phyloP scores from a whole-genome alignment of 1,140 invertebrate species.

The Lordiphosa stackelbergi region DNA sequence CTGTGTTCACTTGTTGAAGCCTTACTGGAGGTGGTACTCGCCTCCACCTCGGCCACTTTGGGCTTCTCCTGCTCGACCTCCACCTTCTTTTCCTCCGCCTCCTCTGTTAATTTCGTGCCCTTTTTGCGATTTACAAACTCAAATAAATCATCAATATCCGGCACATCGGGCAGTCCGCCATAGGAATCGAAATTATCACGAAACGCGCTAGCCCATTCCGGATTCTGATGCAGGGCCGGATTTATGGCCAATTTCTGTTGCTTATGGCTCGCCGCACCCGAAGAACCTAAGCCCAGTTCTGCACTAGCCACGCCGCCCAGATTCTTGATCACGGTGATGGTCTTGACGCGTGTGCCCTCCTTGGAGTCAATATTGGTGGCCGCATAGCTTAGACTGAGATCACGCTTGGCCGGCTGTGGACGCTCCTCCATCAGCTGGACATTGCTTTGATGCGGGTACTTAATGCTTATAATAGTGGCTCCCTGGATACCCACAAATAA shows the following conservation, averaged over 20 bases:
- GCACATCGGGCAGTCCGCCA: constrained; percentile 66
- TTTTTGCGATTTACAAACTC: constrained; percentile 70
- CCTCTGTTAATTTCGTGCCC: constrained; percentile 15
- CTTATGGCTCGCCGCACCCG: constrained; percentile 19
- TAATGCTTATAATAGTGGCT: constrained; percentile 66
- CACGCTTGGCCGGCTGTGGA: constrained; percentile 54
- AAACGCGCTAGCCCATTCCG: constrained; percentile 68
- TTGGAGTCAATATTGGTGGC: constrained; percentile 75
- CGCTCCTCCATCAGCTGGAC: constrained; percentile 13
- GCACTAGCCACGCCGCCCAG: constrained; percentile 40
- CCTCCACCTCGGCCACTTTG: constrained; percentile 19
- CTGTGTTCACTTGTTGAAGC: constrained; percentile 13
- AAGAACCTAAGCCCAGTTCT: constrained; percentile 10
- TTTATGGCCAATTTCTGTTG: constrained; percentile 54
- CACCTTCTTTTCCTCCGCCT: constrained; percentile 15
- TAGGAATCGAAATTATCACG: constrained; percentile 72
- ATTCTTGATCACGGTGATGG: constrained; percentile 75
- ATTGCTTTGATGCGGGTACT: constrained; percentile 47
- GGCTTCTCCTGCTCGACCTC: constrained; percentile 19
- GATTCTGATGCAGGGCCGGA: constrained; percentile 63
- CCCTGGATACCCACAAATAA: constrained; percentile 56
- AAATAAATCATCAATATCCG: constrained; percentile 73
- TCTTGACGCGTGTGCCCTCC: constrained; percentile 75
- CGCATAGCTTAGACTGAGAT: constrained; percentile 72
- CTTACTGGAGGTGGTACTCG: constrained; percentile 23